Evolutionary conservation across 2,113 vertebrate species (phyloP), one percentile per base, ranked within the genome.

Genomic region (Pterocles gutturalis): DNA sequence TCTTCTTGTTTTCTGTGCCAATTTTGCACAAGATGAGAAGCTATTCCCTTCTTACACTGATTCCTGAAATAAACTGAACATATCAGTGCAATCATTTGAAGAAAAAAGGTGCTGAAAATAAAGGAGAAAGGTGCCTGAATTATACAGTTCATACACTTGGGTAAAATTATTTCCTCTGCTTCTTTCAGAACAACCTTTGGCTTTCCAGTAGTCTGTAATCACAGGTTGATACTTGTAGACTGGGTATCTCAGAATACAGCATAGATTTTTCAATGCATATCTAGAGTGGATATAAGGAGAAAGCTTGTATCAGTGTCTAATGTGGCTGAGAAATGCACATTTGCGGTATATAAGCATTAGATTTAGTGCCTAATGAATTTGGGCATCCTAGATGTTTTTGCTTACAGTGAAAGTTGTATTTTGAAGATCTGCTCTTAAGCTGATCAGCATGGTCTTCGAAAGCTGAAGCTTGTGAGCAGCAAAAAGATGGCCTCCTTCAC

Each of bases 101-200:
- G 65, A 92, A 28, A 33, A 36, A 10, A 45, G 13, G 19, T 76
- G 53, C 43, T 67, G 34, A 38, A 80, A 90, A 95, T 87, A 82
- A 93, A 93, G 70, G 28, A 53, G 65, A 89, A 87, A 33, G 57
- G 66, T 81, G 38, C 10, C 18, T 28, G 57, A 82, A 65, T 96
- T 96, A n/a, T 93, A 83, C 31, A 57, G 49, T 43, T 49, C 88
- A 84, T 78, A 78, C 49, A 85, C 5, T 78, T 61, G 14, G 22
- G 73, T 91, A 79, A 90, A 94, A 83, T 93, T 78, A 73, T 95
- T 97, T 96, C 87, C 48, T 91, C 41, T 94, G 38, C 71, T 72
- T 67, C n/a, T 84, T 95, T 85, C 38, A 83, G 65, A 88, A 80
- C 0, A 4, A 11, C 21, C 22, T 66, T 46, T 91, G 48, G 19